phyloP scores from a whole-genome alignment of 2,888 invertebrate species.

The Drosophila hamatofila region DNA sequence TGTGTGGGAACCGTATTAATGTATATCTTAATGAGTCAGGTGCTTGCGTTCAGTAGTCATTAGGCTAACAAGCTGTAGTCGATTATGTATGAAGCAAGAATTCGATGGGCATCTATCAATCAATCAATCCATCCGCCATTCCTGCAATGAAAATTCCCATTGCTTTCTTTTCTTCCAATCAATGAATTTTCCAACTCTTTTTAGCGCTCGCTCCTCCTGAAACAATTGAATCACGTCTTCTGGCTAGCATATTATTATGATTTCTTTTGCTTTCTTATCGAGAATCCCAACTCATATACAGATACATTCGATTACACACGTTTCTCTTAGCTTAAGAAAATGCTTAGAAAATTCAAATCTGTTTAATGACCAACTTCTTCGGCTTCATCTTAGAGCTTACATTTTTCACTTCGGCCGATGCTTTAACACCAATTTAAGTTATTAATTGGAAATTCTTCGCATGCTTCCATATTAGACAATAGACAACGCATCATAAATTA shows the following conservation, averaged over 20 bases:
- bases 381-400: background rate
- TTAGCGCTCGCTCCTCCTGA: slow-evolving; percentile 3
- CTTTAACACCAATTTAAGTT: slow-evolving; percentile 8
- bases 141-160: slow-evolving; percentile 3
- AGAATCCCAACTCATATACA: background rate
- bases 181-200: slow-evolving; percentile 3
- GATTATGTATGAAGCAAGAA: background rate
- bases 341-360: slow-evolving; percentile 2
- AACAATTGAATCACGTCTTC: slow-evolving; percentile 13
- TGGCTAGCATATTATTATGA: slow-evolving; percentile 1
- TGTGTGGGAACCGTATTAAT: slow-evolving; percentile 1
- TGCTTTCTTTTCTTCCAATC: slow-evolving; percentile 2
- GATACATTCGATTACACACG: background rate
- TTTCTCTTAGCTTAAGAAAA: background rate
- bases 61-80: slow-evolving; percentile 1
- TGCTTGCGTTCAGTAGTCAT: slow-evolving; percentile 1
- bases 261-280: slow-evolving; percentile 5
- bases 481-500: slow-evolving; percentile 7
- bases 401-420: background rate
- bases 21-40: slow-evolving; percentile 7
- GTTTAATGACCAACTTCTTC: background rate
- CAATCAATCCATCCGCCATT: background rate
- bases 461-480: slow-evolving; percentile 1
- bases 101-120: slow-evolving; percentile 2
- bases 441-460: slow-evolving; percentile 36